Evolutionary conservation across 2,797 vertebrate genomes (phyloP), one percentile per base, ranked within the genome.

Genomic region (Argyrosomus regius): DNA sequence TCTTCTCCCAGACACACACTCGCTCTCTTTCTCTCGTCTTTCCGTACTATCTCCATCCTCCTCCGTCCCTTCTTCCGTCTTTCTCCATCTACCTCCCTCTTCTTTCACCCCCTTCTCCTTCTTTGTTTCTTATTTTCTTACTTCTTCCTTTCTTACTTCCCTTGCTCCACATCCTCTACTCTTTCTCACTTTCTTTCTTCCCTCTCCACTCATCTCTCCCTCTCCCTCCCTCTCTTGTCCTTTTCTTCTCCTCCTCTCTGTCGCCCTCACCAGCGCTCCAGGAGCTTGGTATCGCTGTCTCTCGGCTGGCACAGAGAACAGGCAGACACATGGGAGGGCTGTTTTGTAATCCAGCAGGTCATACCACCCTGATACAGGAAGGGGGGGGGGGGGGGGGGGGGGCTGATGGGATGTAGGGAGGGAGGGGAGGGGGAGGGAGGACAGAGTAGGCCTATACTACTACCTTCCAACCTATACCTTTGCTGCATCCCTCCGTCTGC

Each of bases 321-420:
- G 91, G 78, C 92, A 92, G 93, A 91, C 95, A 95, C 94, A 95
- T 93, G 95, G 94, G 95, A 95, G 95, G 94, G 94, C 92, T 94
- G 93, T 95, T 96, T 95, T 95, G 95, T 96, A 96, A 95, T 95
- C 91, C 92, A 88, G 90, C 92, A 95, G 96, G 95, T 94, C 89
- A 92, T 96, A 96, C 95, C 95, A 96, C 92, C 92, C 90, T 86
- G 91, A 84, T 88, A 90, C 88, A 68, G 81, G 62, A 69, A 74
- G 62, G 31, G 81, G 88, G 83, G 78, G 73, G 76, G 81, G 87
- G 74, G 39, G 73, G 72, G 83, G 70, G 53, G 77, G 80, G 50
- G 61, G 67, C 58, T 71, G 84, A 70, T 59, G 72, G 81, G 90
- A 75, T 72, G 76, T 78, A 66, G 53, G 58, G 78, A 62, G 53